Evolutionary conservation across 1,140 invertebrate genomes (phyloP).

Genomic region (Formica selysi): DNA sequence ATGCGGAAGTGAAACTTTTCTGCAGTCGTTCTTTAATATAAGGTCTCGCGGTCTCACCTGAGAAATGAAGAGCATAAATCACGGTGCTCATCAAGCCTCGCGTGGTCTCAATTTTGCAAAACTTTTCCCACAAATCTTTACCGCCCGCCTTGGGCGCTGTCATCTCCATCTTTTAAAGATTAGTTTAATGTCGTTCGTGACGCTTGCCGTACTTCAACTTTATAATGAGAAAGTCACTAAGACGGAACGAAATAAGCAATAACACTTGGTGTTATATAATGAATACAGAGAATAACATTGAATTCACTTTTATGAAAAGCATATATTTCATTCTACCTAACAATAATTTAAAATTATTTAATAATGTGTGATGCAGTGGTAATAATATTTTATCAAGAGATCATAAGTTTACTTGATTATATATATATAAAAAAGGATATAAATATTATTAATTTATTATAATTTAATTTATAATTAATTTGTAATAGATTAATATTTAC

Average conservation of each 20-base stretch:
- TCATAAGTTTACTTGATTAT: neutral
- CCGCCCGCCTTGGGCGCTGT: conserved; percentile 47
- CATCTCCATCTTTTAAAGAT: conserved; percentile 69
- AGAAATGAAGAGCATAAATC: conserved; percentile 74
- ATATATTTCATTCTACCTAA: neutral
- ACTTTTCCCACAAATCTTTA: conserved; percentile 71
- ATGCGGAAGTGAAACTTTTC: conserved; percentile 58
- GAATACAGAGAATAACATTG: neutral
- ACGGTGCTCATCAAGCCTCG: conserved; percentile 71
- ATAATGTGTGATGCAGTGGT: neutral
- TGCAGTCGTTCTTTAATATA: conserved; percentile 66
- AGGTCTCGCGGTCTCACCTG: conserved; percentile 63
- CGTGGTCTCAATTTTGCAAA: conserved; percentile 71
- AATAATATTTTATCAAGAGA: neutral
- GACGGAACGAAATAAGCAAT: conserved; percentile 57
- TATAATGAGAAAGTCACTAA: conserved; percentile 64
- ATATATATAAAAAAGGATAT: neutral
- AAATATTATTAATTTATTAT: neutral
- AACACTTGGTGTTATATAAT: conserved; percentile 14
- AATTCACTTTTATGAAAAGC: conserved; percentile 1
- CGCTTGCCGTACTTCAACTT: conserved; percentile 62
- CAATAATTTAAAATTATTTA: neutral
- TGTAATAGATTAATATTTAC: conserved; percentile 24
- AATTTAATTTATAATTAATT: conserved; percentile 12
- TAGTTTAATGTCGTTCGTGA: conserved; percentile 53